Percentiles rank a stretch among this genome's conserved stretches.
These are phyloP conservation scores for Etia nguti DNA, from an alignment of 2,113 vertebrate species.

Conservation along the genomic window DNA sequence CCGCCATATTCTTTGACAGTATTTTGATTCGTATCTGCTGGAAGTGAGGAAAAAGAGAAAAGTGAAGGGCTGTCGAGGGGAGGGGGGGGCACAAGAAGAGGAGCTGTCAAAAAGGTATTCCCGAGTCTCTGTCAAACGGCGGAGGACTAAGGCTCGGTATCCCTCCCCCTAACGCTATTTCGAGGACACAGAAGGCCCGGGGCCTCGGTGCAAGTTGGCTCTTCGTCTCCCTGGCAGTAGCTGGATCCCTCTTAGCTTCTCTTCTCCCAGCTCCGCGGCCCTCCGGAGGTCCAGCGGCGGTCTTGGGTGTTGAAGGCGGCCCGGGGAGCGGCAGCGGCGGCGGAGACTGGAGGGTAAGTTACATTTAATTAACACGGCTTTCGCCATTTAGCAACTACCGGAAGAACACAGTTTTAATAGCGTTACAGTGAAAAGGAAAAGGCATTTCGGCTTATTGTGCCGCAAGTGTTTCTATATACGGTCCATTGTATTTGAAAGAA, in stretches of 20 bases:
- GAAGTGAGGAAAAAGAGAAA: slow-evolving; percentile 71
- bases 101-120: slow-evolving; percentile 68
- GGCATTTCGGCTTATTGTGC: not conserved
- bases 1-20: slow-evolving; percentile 92
- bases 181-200: slow-evolving; percentile 67
- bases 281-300: slow-evolving; percentile 72
- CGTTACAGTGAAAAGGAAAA: not conserved
- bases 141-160: slow-evolving; percentile 39
- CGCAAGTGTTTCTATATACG: not conserved
- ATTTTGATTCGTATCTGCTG: slow-evolving; percentile 88
- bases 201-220: slow-evolving; percentile 57
- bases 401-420: not conserved
- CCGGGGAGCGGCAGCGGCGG: slow-evolving; percentile 79
- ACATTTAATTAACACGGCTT: not conserved
- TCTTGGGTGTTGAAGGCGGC: slow-evolving; percentile 74
- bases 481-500: not conserved
- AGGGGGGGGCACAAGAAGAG: slow-evolving; percentile 58
- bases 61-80: slow-evolving; percentile 62
- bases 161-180: slow-evolving; percentile 45
- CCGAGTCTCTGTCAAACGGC: slow-evolving; percentile 50
- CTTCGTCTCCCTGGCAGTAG: slow-evolving; percentile 43
- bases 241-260: slow-evolving; percentile 53
- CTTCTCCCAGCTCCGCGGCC: slow-evolving; percentile 66
- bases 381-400: not conserved
- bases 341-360: slow-evolving; percentile 45